A percentile compares a stretch with the other conserved stretches of the same genome.
These are phyloP conservation scores for Enteromius trimaculatus DNA, from an alignment of 2,797 vertebrate species.

Conservation along the genomic window DNA sequence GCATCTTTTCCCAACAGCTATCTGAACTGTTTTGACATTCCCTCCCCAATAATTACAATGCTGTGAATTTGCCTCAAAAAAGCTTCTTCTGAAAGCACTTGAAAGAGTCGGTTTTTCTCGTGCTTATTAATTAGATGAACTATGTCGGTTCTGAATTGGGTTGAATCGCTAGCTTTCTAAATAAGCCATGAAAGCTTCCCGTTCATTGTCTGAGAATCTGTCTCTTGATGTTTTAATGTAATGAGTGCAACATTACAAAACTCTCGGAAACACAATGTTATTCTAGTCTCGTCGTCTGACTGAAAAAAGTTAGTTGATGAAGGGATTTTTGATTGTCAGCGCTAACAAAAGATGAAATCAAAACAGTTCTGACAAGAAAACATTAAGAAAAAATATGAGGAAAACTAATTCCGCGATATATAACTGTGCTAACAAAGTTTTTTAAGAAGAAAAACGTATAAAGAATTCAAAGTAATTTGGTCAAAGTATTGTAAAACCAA, in stretches of 20 bases:
- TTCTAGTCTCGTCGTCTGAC: not conserved
- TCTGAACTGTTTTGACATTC: conserved; percentile 68
- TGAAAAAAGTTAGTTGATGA: not conserved
- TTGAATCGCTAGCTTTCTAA: conserved; percentile 55
- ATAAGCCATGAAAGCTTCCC: conserved; percentile 38
- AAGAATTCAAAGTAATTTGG: not conserved
- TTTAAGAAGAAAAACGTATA: not conserved
- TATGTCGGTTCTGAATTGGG: conserved; percentile 53
- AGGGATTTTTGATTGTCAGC: not conserved
- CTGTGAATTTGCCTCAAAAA: conserved; percentile 57
- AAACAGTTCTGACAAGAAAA: not conserved
- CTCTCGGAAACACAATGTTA: conserved; percentile 22
- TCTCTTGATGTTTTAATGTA: conserved; percentile 22
- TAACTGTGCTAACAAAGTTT: not conserved
- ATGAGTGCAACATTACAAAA: conserved; percentile 37
- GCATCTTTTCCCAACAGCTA: conserved; percentile 70
- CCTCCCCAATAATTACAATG: conserved; percentile 62
- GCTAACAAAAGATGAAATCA: not conserved
- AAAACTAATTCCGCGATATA: not conserved
- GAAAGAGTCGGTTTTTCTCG: conserved; percentile 56
- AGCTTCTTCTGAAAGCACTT: conserved; percentile 61
- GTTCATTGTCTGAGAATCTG: conserved; percentile 31
- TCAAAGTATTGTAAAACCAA: not conserved
- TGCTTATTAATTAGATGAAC: conserved; percentile 67
- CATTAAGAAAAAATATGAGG: not conserved